phyloP scores from a whole-genome alignment of 2,888 invertebrate species.

The Mayetiola destructor region DNA sequence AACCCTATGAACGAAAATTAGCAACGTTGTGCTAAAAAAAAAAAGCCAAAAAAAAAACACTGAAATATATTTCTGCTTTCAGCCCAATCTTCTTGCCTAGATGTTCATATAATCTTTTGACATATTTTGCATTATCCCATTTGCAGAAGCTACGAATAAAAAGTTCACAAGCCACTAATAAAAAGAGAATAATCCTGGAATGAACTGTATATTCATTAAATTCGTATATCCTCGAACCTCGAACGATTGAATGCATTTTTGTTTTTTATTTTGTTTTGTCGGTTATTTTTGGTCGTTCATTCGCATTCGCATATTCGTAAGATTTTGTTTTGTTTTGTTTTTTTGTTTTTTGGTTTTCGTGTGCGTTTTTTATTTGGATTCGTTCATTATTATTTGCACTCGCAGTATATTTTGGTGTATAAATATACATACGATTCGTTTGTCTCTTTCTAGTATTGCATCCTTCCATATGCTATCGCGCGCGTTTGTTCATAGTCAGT shows the following conservation, averaged over 20 bases:
- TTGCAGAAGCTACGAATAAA: neutral
- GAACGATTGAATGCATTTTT: neutral
- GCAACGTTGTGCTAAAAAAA: too few relatives aligned
- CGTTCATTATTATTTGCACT: slow-evolving; percentile 1
- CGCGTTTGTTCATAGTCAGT: slow-evolving; percentile 9
- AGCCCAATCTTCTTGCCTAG: too few relatives aligned
- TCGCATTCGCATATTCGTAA: too few relatives aligned
- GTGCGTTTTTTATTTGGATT: neutral
- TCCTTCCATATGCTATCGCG: slow-evolving; percentile 2
- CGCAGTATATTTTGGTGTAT: slow-evolving; percentile 5
- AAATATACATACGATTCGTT: slow-evolving; percentile 1
- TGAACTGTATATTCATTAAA: too few relatives aligned
- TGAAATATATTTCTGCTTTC: too few relatives aligned
- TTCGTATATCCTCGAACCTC: neutral
- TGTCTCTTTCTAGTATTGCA: slow-evolving; percentile 10
- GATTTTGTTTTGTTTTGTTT: too few relatives aligned
- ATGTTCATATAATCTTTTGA: too few relatives aligned
- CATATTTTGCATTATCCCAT: too few relatives aligned
- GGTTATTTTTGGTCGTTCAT: slow-evolving; percentile 12
- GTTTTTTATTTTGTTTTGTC: slow-evolving; percentile 10
- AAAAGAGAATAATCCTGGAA: neutral
- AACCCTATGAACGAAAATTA: too few relatives aligned
- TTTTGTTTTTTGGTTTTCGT: too few relatives aligned
- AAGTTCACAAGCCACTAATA: neutral
- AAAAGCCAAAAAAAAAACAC: too few relatives aligned